phyloP scores from a whole-genome alignment of 2,113 vertebrate species.

The Spermophilus dauricus region DNA sequence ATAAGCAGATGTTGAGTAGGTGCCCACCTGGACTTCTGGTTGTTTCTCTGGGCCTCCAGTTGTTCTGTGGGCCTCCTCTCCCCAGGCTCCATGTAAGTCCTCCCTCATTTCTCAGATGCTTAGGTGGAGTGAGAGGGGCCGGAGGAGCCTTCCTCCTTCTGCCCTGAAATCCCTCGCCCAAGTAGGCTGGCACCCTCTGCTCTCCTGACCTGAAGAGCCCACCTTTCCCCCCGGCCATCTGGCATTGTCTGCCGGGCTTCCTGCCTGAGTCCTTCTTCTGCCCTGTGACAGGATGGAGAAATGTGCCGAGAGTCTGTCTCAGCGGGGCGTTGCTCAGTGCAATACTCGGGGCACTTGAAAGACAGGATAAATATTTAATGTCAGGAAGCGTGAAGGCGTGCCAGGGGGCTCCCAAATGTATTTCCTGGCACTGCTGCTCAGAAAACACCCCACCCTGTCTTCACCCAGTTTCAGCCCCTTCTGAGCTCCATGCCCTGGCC shows the following conservation, averaged over 20 bases:
- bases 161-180: rapidly evolving
- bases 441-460: rapidly evolving
- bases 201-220: neutral
- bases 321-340: neutral
- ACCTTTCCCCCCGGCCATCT: neutral
- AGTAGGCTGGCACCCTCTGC: rapidly evolving
- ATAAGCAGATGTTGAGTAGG: neutral
- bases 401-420: neutral
- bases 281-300: neutral
- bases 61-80: rapidly evolving
- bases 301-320: rapidly evolving
- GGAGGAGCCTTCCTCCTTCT: rapidly evolving
- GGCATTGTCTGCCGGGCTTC: neutral
- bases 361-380: neutral
- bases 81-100: rapidly evolving
- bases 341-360: neutral
- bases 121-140: neutral
- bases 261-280: neutral
- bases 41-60: no score
- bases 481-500: rapidly evolving
- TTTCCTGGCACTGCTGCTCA: neutral
- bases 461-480: no score
- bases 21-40: neutral
- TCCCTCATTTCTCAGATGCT: rapidly evolving
- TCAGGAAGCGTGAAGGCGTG: neutral